Base-by-base conservation (phyloP, 2,113 vertebrate species). In the Cyanoderma ruficeps region DNA sequence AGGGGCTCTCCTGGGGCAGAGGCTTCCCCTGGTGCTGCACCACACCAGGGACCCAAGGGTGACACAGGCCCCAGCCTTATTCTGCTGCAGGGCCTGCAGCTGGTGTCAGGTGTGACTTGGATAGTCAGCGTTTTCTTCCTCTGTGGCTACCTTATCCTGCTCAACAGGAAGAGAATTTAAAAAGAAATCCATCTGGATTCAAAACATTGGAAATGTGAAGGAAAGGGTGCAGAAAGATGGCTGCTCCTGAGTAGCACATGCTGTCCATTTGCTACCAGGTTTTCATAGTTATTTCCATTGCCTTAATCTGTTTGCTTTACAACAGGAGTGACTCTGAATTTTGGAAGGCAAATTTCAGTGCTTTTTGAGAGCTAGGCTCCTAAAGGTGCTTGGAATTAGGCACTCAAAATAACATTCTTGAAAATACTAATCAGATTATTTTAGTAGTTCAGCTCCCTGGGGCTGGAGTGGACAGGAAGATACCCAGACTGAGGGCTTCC, bases 41-140 rank as follows among this genome's bases (percentile, higher is more conserved):
- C 19, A 2, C 1, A 0, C 64, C 74, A 11, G 2, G 2, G 57
- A 20, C 33, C 30, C 1, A 1, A 21, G 25, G 52, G 78, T 1
- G 3, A 5, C 63, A 27, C 47, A 4, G 64, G 41, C 6, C 52
- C 41, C 7, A 59, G 55, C 10, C 53, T 55, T 1, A 0, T 28
- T 41, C 41, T 63, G 74, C 64, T 50, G 27, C 30, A 21, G 52
- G 67, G 31, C 41, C n/a, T 37, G 13, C 76, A 71, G 37, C 67
- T 86, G 71, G 31, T 21, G 6, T 16, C 31, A 49, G 33, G 15
- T 20, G 4, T 1, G 0, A 14, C 55, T 64, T 17, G 15, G 24
- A 15, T 33, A 44, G 13, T 64, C 44, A 60, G 30, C 3, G 0
- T 33, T 64, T 74, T 14, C 64, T 27, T 11, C 28, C 24, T 30